Base-by-base conservation (phyloP, 1,140 invertebrate genomes). In the Streblospio benedicti region DNA sequence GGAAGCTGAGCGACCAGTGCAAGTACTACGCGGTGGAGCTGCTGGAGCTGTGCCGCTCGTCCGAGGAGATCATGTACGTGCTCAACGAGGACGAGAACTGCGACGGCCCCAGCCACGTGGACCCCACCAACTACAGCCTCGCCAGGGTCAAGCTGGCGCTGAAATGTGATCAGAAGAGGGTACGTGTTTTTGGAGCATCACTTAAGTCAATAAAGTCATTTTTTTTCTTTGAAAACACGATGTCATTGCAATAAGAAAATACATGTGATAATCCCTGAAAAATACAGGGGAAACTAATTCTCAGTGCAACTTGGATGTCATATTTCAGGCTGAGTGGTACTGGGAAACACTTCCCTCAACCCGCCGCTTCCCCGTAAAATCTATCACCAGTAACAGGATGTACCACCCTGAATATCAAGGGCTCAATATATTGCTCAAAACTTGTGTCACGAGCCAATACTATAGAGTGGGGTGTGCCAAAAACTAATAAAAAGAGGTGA, bases 21-120 rank as follows among this genome's bases (percentile, higher is more conserved):
- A 92, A 96, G 79, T 90, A 96, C 76, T 98, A 97, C 75, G 93
- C 93, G 0, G 96, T 93, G n/a, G 92, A 93, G 43, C 81, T 98
- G 60, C 77, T 98, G 60, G 93, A 97, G 77, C 93, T 97, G 78
- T 97, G 93, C 28, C 82, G 93, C 67, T 93, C 89, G 63, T 96
- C 93, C 20, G 87, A 93, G 72, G 94, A 98, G 79, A 81, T 98
- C 57, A 91, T 95, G 79, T 89, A 96, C 63, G 82, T 97, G 55
- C 82, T 97, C 6, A 79, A 79, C 64, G 73, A 78, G 60, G 75
- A 76, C 54, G 69, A 67, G 14, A 30, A 20, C 31, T n/a, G n/a
- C n/a, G 31, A 27, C 25, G 25, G 20, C 51, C 23, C 5, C 51
- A 18, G 33, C 20, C 27, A 53, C 27, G 54, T 54, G n/a, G 64